phyloP scores from a whole-genome alignment of 2,888 invertebrate species.

The Pterostichus niger region DNA sequence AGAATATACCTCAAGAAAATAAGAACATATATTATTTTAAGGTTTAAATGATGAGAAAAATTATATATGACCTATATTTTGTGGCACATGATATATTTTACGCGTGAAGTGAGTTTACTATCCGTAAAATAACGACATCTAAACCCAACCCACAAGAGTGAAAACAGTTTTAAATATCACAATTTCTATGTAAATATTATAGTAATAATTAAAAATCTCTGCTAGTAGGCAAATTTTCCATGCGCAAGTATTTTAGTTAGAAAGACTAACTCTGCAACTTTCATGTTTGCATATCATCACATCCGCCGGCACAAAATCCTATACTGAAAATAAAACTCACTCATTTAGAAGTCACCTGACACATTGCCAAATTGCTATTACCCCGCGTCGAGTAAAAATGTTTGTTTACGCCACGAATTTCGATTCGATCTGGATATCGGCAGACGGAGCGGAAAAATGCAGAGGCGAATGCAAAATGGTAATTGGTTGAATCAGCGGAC shows the following conservation, averaged over 20 bases:
- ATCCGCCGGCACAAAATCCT: background rate
- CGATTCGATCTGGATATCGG: constrained; percentile 48
- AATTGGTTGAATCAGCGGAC: constrained; percentile 56
- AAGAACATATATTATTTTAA: too few species aligned
- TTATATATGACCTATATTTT: too few species aligned
- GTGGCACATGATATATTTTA: too few species aligned
- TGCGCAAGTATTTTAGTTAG: background rate
- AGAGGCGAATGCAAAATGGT: constrained; percentile 56
- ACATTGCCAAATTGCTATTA: constrained; percentile 4
- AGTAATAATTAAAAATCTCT: constrained; percentile 12
- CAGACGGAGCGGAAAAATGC: constrained; percentile 55
- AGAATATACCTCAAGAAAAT: too few species aligned
- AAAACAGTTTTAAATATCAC: background rate
- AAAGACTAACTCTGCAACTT: constrained; percentile 1
- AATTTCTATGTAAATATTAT: constrained; percentile 8
- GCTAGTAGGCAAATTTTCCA: background rate
- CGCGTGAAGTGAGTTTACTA: too few species aligned
- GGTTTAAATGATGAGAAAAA: too few species aligned
- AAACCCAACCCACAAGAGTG: background rate
- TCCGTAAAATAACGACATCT: too few species aligned
- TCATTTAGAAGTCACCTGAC: constrained; percentile 24
- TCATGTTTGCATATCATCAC: constrained; percentile 36
- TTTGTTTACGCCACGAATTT: constrained; percentile 60
- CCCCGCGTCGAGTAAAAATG: constrained; percentile 17
- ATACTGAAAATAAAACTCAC: background rate